Base-by-base conservation (phyloP, 2,888 invertebrate species). In the Cecidostiba fungosa region DNA sequence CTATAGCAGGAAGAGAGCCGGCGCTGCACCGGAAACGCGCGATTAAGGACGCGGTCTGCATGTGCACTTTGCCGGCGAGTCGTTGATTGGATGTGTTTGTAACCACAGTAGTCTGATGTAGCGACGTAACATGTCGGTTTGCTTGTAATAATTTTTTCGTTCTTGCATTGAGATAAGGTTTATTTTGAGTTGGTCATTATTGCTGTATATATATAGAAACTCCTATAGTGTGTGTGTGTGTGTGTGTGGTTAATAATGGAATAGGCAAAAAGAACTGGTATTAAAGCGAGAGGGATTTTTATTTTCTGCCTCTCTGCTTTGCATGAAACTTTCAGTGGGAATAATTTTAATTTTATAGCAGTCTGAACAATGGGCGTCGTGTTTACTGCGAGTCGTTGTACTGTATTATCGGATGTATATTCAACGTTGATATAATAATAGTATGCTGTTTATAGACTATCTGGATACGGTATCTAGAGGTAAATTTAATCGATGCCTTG, bases 1-100 rank as follows among this genome's bases (percentile, higher is more conserved):
- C 84, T 74, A 87, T 88, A 89, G 87, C 88, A 87, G 89, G 88
- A 88, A 89, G 85, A 85, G 72, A 66, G 54, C 39, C 54, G 54
- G 16, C 50, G 50, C n/a, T n/a, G n/a, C 5, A 47, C 79, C 86
- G 80, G 83, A 86, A 86, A 80, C 26, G 50, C 43, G 72, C 80
- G 62, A 86, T 86, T 84, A 86, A 73, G 80, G 70, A 84, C 77
- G 72, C 80, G 43, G 36, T 66, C 39, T 39, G 39, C 39, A n/a
- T 39, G 39, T 72, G 72, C 72, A 39, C 36, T 70, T 36, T 19
- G 14, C 69, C 54, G 54, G 54, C 54, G 54, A 59, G 54, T 59
- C 54, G 54, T 59, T 59, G 54, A 59, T 59, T 59, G 54, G n/a
- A 66, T 2, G 16, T 66, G 26, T 62, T 6, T 62, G 26, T 62